Evolutionary conservation across 2,113 vertebrate genomes (phyloP).

Genomic region (Muntiacus muntjak): DNA sequence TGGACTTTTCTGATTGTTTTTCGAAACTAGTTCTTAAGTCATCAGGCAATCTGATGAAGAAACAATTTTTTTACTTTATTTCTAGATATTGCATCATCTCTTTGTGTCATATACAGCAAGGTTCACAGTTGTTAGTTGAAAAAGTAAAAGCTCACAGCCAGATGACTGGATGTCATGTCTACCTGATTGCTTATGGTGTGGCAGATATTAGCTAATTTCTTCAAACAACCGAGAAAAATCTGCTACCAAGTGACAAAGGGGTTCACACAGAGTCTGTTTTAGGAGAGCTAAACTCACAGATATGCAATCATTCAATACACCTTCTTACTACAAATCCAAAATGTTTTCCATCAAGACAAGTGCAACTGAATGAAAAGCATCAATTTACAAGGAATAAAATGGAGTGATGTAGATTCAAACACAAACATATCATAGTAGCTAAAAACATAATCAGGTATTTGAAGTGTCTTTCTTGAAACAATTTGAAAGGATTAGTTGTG

Average conservation of each 20-base stretch:
- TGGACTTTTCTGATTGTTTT: not conserved
- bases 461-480: not conserved
- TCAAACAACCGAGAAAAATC: not conserved
- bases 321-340: not conserved
- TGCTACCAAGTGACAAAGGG: not conserved
- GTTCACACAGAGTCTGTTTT: not conserved
- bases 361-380: not conserved
- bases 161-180: not conserved
- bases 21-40: not conserved
- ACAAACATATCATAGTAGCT: not conserved
- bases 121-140: not conserved
- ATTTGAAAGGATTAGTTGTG: not conserved
- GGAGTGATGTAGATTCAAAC: not conserved
- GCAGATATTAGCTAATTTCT: not conserved
- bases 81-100: not conserved
- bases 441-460: not conserved
- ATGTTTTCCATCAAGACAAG: not conserved
- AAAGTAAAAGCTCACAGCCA: not conserved
- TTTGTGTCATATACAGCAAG: not conserved
- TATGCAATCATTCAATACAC: not conserved
- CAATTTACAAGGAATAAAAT: not conserved
- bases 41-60: not conserved
- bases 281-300: not conserved
- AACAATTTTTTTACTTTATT: not conserved
- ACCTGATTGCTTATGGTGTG: not conserved